phyloP scores from a whole-genome alignment of 92 coral and sea anemone genomes.

The Desmophyllum pertusum region DNA sequence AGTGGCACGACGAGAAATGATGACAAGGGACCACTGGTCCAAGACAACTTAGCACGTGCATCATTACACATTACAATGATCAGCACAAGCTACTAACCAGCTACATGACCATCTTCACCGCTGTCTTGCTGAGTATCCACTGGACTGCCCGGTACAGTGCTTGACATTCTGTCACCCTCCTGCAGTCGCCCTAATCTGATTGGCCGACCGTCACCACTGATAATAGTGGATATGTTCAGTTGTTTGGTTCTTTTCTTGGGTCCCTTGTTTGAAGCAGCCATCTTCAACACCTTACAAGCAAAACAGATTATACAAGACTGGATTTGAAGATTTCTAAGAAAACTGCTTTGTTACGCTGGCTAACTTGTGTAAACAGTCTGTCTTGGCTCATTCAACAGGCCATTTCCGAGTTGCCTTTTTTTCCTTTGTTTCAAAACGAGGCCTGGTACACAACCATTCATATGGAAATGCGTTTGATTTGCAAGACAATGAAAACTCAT shows the following conservation, averaged over 20 bases:
- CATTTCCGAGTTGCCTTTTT: no score
- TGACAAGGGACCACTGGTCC: no score
- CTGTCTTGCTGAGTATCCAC: constrained; percentile 58
- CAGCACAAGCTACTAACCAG: background rate
- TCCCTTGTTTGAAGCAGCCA: constrained; percentile 72
- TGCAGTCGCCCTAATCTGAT: constrained; percentile 88
- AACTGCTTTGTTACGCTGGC: no score
- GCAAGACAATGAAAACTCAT: no score
- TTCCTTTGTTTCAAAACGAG: no score
- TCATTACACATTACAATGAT: background rate
- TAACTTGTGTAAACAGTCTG: background rate
- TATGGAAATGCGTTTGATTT: no score
- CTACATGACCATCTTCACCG: constrained; percentile 36
- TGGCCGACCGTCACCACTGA: constrained; percentile 91
- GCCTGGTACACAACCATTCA: no score
- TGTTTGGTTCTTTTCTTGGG: constrained; percentile 74
- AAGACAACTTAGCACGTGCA: background rate
- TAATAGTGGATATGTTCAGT: constrained; percentile 85
- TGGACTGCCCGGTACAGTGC: constrained; percentile 55
- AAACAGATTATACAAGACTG: background rate
- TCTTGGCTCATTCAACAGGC: background rate
- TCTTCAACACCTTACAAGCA: constrained; percentile 72
- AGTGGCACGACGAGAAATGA: no score
- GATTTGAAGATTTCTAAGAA: no score
- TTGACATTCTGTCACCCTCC: constrained; percentile 58